phyloP scores from a whole-genome alignment of 2,113 vertebrate species.

The Varanus salvator region DNA sequence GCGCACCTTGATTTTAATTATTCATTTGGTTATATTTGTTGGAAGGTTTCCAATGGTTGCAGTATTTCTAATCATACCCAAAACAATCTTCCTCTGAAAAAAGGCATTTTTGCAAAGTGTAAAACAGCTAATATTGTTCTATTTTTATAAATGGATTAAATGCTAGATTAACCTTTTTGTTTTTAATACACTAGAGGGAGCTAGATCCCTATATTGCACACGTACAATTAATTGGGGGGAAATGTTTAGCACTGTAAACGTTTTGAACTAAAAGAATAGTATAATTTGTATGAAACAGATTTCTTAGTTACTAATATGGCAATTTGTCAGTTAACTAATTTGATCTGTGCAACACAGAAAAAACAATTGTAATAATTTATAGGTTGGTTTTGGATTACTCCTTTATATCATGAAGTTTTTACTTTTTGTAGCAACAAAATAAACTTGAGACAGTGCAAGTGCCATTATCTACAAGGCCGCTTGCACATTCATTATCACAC shows the following conservation, averaged over 20 bases:
- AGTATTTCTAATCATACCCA: neutral
- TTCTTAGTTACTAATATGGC: neutral
- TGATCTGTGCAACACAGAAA: neutral
- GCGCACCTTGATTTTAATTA: neutral
- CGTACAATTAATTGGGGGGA: conserved; percentile 50
- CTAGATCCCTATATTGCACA: conserved; percentile 77
- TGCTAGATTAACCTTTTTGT: conserved; percentile 62
- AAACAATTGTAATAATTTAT: neutral
- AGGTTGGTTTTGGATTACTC: neutral
- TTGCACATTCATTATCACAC: neutral
- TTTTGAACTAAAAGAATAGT: neutral
- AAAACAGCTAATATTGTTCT: neutral
- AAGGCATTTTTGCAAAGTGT: neutral
- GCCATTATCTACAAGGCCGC: neutral
- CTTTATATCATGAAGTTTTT: neutral
- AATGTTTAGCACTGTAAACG: conserved; percentile 34
- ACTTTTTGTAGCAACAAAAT: neutral
- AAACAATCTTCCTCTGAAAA: neutral
- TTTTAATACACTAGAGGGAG: conserved; percentile 84
- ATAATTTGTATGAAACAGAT: neutral
- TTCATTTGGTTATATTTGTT: neutral
- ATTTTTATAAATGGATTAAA: conserved; percentile 72
- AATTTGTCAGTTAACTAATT: neutral
- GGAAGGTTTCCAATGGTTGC: neutral
- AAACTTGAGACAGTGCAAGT: conserved; percentile 26